Evolutionary conservation across 2,797 vertebrate species (phyloP).

Genomic region (Iguana delicatissima): DNA sequence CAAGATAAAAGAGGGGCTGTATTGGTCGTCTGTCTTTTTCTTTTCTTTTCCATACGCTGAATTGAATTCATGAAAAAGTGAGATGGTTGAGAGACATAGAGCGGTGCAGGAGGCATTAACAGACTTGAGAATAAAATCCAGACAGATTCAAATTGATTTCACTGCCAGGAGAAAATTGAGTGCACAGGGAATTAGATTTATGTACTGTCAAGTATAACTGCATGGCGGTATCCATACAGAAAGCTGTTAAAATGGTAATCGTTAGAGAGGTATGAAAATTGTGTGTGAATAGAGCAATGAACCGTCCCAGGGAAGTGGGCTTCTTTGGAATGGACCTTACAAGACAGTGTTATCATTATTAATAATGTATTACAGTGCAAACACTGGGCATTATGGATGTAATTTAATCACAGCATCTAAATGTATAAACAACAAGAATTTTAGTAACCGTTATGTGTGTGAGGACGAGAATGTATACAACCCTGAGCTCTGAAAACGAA

Average conservation of each 20-base stretch:
- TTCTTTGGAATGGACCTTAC: slow-evolving; percentile 52
- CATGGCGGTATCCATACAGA: slow-evolving; percentile 71
- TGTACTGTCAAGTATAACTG: slow-evolving; percentile 76
- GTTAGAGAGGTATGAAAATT: slow-evolving; percentile 75
- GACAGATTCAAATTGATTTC: slow-evolving; percentile 80
- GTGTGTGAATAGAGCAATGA: slow-evolving; percentile 70
- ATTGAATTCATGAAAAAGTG: slow-evolving; percentile 64
- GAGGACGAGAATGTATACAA: too few relatives aligned
- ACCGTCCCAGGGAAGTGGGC: slow-evolving; percentile 60
- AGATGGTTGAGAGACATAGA: slow-evolving; percentile 34
- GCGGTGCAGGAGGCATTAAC: slow-evolving; percentile 67
- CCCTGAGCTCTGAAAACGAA: not conserved
- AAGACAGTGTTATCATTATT: slow-evolving; percentile 58
- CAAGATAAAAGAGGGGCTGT: slow-evolving; percentile 76
- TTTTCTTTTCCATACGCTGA: slow-evolving; percentile 57
- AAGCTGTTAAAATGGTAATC: slow-evolving; percentile 78
- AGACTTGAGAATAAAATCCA: slow-evolving; percentile 78
- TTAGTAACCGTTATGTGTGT: not conserved
- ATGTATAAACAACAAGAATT: slow-evolving; percentile 55
- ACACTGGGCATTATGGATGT: slow-evolving; percentile 59
- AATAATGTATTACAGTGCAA: slow-evolving; percentile 66
- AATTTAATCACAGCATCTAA: slow-evolving; percentile 70
- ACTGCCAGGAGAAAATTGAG: slow-evolving; percentile 78
- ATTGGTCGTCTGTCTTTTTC: slow-evolving; percentile 52
- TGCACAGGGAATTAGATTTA: slow-evolving; percentile 77